Evolutionary conservation across 2,113 vertebrate genomes (phyloP).

Genomic region (Noturus placidus): DNA sequence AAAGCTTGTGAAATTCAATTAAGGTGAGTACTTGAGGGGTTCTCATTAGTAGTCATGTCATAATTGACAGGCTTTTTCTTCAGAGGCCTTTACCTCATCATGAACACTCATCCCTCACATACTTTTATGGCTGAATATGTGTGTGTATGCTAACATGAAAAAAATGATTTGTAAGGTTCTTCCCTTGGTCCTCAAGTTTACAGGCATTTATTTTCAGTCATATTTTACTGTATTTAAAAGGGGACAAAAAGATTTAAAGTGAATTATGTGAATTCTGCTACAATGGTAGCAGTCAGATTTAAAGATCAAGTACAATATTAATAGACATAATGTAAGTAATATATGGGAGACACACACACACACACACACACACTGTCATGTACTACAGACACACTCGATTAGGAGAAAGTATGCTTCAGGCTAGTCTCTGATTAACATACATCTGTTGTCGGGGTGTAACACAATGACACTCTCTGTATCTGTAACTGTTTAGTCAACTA

Average conservation of each 20-base stretch:
- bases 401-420: not conserved
- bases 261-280: no score
- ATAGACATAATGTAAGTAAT: constrained; percentile 51
- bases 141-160: not conserved
- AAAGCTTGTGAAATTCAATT: not conserved
- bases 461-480: not conserved
- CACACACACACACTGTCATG: not conserved
- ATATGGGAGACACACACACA: not conserved
- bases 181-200: not conserved
- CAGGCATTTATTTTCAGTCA: not conserved
- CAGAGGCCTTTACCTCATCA: constrained; percentile 32
- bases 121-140: not conserved
- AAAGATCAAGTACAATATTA: constrained; percentile 62
- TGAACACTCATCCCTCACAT: not conserved
- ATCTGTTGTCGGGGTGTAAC: not conserved
- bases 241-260: not conserved
- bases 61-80: constrained; percentile 47
- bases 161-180: not conserved
- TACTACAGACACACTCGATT: not conserved
- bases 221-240: not conserved
- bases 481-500: not conserved
- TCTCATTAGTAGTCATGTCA: constrained; percentile 1
- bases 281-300: no score
- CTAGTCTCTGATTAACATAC: not conserved
- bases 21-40: constrained; percentile 7